Percentiles rank a stretch among this genome's conserved stretches.
Evolutionary conservation across 1,140 invertebrate species (phyloP).

Genomic region (Drosophila truncata): DNA sequence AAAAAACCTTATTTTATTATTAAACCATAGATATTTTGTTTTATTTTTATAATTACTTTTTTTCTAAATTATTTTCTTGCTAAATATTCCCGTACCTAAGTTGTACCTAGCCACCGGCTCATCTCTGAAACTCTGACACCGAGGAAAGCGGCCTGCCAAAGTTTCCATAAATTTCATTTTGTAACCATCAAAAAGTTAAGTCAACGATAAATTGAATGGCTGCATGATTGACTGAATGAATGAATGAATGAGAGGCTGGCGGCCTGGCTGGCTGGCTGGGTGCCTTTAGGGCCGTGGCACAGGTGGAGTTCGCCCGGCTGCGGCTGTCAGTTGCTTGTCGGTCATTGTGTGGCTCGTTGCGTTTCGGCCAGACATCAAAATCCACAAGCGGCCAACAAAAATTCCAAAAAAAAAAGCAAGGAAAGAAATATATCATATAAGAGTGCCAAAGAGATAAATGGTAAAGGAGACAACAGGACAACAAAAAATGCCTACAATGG

Average conservation of each 20-base stretch:
- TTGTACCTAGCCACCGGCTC: not conserved
- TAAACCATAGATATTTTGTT: not conserved
- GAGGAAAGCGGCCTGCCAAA: slow-evolving; percentile 7
- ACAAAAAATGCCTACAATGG: slow-evolving; percentile 11
- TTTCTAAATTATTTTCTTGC: too few species aligned
- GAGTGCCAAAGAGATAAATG: slow-evolving; percentile 34
- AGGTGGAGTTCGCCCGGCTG: not conserved
- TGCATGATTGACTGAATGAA: slow-evolving; percentile 73
- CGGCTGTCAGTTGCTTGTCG: slow-evolving; percentile 58
- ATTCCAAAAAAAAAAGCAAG: not conserved
- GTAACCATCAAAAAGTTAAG: slow-evolving; percentile 81
- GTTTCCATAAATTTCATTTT: slow-evolving; percentile 80
- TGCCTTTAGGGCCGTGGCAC: not conserved
- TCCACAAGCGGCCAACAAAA: slow-evolving; percentile 21
- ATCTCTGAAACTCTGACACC: not conserved
- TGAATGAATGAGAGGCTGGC: slow-evolving; percentile 42
- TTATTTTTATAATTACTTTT: not conserved
- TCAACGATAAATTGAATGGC: slow-evolving; percentile 81
- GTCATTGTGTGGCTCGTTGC: slow-evolving; percentile 67
- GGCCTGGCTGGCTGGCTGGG: slow-evolving; percentile 16
- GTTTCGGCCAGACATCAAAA: slow-evolving; percentile 59
- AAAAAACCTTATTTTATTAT: not conserved
- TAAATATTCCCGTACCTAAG: not conserved
- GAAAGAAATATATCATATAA: not conserved
- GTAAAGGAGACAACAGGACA: not conserved